Conservation (phyloP, 2,888 invertebrate species). For the Ophonus ardosiacus region DNA sequence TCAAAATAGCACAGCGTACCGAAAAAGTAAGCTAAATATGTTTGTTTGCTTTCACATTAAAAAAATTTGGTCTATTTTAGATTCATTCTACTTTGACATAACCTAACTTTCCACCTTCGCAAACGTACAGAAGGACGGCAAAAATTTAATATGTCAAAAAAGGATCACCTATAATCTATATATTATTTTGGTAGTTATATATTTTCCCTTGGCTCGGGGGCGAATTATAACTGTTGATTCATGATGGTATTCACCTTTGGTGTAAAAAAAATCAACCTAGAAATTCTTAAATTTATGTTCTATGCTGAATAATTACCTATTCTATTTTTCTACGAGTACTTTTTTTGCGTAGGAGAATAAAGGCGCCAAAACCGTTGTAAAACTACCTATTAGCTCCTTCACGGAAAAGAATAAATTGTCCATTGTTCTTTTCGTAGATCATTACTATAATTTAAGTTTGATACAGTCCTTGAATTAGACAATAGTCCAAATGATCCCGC, state of each 20-base stretch:
- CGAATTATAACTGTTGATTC: neutral
- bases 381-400: constrained; percentile 11
- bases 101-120: no score
- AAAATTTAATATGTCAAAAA: no score
- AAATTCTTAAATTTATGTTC: neutral
- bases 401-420: constrained; percentile 7
- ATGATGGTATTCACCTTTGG: neutral
- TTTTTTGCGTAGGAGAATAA: neutral
- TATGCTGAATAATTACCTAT: neutral
- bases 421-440: constrained; percentile 24
- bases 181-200: no score
- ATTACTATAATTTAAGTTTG: constrained; percentile 30
- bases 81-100: no score
- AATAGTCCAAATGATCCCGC: constrained; percentile 13
- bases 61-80: no score
- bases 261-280: neutral
- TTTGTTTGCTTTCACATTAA: no score
- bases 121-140: no score
- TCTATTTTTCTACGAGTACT: neutral
- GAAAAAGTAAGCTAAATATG: no score
- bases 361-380: constrained; percentile 14
- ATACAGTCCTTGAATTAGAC: constrained; percentile 15
- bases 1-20: no score
- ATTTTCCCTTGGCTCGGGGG: neutral
- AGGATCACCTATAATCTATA: no score